These are phyloP conservation scores for Trichomalopsis sarcophagae DNA, from an alignment of 1,140 invertebrate species.

Conservation along the genomic window DNA sequence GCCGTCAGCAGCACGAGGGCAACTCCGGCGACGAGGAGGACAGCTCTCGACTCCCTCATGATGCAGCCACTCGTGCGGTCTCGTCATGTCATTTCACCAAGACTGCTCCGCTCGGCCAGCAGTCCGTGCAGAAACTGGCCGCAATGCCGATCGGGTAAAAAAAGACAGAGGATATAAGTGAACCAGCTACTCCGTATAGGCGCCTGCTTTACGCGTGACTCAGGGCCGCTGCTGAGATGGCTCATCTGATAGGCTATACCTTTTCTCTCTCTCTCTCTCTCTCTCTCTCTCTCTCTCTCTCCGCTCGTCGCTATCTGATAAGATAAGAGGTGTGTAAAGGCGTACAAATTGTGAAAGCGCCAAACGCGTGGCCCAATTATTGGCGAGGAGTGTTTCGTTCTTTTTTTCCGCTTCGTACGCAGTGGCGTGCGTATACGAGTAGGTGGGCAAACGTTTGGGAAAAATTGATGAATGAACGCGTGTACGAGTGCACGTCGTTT, in stretches of 20 bases:
- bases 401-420: not conserved
- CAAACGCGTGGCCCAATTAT: conserved; percentile 27
- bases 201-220: not conserved
- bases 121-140: not conserved
- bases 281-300: not conserved
- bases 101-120: not conserved
- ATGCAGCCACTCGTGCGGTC: not conserved
- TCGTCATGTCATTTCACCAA: not conserved
- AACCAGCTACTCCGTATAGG: not conserved
- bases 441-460: no score
- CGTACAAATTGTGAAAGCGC: not conserved
- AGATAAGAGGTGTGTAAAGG: conserved; percentile 11
- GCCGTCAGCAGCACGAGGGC: not conserved
- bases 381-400: conserved; percentile 20
- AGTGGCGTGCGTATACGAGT: no score
- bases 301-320: conserved; percentile 11
- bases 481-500: no score
- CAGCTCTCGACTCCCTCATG: not conserved
- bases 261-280: not conserved
- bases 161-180: not conserved
- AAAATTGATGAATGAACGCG: no score
- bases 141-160: not conserved
- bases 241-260: not conserved
- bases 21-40: not conserved
- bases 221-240: not conserved